A percentile compares a stretch with the other conserved stretches of the same genome.
Evolutionary conservation across 2,888 invertebrate species (phyloP).

Genomic region (Himalopsyche anomala): DNA sequence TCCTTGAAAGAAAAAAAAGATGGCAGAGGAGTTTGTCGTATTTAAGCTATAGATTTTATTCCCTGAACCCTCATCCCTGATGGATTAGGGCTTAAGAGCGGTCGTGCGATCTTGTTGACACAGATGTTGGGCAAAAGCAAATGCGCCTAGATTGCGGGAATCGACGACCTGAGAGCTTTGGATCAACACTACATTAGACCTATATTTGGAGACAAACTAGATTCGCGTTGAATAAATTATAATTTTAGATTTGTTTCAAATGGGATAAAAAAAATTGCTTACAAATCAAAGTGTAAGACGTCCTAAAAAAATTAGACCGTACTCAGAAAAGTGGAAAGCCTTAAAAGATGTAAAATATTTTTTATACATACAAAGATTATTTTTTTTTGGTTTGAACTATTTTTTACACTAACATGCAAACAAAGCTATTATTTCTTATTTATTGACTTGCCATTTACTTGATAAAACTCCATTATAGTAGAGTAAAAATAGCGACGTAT

Average conservation of each 20-base stretch:
- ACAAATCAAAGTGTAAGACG: not conserved
- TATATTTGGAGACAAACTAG: slow-evolving; percentile 4
- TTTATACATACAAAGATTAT: no score
- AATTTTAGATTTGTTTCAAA: not conserved
- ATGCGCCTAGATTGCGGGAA: not conserved
- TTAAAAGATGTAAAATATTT: no score
- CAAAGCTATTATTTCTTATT: no score
- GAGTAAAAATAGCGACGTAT: no score
- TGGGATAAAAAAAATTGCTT: not conserved
- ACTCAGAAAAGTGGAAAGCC: no score
- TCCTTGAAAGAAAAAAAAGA: slow-evolving; percentile 10
- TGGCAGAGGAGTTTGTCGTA: slow-evolving; percentile 1
- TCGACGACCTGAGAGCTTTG: not conserved
- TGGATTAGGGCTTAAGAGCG: slow-evolving; percentile 22
- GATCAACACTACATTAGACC: slow-evolving; percentile 22
- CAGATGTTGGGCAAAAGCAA: slow-evolving; percentile 31
- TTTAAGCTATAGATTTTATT: slow-evolving; percentile 27
- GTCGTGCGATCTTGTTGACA: slow-evolving; percentile 40
- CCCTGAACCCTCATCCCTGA: slow-evolving; percentile 18
- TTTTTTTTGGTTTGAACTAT: no score
- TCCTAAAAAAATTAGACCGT: no score
- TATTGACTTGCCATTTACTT: no score
- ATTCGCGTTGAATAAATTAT: not conserved
- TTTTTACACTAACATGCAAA: no score
- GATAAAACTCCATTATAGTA: no score